Evolutionary conservation across 2,113 vertebrate genomes (phyloP).

Genomic region (Grammomys surdaster): DNA sequence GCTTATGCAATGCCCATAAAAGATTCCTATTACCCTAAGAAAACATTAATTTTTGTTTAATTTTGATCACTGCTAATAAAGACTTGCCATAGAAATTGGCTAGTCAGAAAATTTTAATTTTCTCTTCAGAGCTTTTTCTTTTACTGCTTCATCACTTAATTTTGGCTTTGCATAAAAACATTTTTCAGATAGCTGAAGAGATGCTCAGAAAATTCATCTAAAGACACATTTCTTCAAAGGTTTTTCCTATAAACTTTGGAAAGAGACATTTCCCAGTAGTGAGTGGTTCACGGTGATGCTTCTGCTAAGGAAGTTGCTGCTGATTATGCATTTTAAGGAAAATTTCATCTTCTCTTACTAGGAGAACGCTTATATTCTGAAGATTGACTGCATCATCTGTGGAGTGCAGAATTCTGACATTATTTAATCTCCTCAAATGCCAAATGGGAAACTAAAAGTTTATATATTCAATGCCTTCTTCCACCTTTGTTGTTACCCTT

Average conservation of each 20-base stretch:
- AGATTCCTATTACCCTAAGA: slow-evolving; percentile 18
- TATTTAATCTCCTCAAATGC: slow-evolving; percentile 49
- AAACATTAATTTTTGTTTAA: slow-evolving; percentile 34
- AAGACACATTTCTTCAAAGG: slow-evolving; percentile 33
- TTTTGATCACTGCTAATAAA: slow-evolving; percentile 48
- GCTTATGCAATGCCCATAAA: neutral
- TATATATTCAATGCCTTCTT: neutral
- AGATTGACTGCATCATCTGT: neutral
- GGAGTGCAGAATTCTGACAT: neutral
- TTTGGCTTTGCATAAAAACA: slow-evolving; percentile 34
- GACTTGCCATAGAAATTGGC: neutral
- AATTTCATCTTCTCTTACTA: slow-evolving; percentile 47
- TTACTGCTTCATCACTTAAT: slow-evolving; percentile 14
- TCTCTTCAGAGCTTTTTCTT: neutral
- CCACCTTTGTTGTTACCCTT: neutral
- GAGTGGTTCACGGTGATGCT: neutral
- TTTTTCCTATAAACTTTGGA: slow-evolving; percentile 10
- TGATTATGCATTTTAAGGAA: slow-evolving; percentile 26
- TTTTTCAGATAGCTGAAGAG: slow-evolving; percentile 17
- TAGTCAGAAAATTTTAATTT: slow-evolving; percentile 12
- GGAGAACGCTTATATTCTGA: slow-evolving; percentile 15
- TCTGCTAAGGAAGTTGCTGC: neutral
- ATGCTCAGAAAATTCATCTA: neutral
- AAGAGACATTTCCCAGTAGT: neutral
- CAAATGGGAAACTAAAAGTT: neutral